Evolutionary conservation across 2,888 invertebrate genomes (phyloP), one percentile per base, ranked within the genome.

Genomic region (Tryphoninae sp.): DNA sequence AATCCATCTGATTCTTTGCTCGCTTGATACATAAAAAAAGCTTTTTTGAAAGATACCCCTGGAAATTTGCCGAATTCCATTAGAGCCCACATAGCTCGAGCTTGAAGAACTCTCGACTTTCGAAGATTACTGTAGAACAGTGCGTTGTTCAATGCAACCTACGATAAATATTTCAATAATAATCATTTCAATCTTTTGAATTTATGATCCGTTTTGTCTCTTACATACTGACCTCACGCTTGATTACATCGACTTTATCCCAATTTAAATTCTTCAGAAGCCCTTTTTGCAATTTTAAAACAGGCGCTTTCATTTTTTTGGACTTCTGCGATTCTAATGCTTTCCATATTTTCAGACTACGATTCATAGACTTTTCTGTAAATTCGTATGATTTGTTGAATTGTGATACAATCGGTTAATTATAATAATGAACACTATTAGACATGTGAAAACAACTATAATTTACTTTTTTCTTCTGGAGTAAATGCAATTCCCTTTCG

Each of bases 31-130:
- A 89, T 87, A 64, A 91, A 91, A 82, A 86, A 91, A 8, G 89
- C 87, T 80, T 82, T 77, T 65, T 91, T 91, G 68, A 90, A 91
- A 1, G 86, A 85, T 1, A 82, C 23, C 13, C 86, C 85, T 0
- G 90, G 90, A 74, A 89, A 89, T 77, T 87, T 90, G 61, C 87
- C 87, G 71, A 86, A 88, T 49, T 91, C 87, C 89, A 91, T 89
- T 0, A 87, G 82, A 42, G 77, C 82, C 91, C 91, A 91, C 85
- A 87, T 85, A 0, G 75, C 53, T 16, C 86, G 86, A 0, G 89
- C 82, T 42, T 85, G 78, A 13, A 85, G 65, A 6, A 91, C 88
- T 16, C 89, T 84, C 8, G 82, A 67, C 64, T 89, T 86, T 0
- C 89, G 87, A 26, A 90, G 16, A 51, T 86, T 22, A 40, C 87